Evolutionary conservation across 1,140 invertebrate species (phyloP), one percentile per base, ranked within the genome.

Genomic region (Plodia interpunctella): DNA sequence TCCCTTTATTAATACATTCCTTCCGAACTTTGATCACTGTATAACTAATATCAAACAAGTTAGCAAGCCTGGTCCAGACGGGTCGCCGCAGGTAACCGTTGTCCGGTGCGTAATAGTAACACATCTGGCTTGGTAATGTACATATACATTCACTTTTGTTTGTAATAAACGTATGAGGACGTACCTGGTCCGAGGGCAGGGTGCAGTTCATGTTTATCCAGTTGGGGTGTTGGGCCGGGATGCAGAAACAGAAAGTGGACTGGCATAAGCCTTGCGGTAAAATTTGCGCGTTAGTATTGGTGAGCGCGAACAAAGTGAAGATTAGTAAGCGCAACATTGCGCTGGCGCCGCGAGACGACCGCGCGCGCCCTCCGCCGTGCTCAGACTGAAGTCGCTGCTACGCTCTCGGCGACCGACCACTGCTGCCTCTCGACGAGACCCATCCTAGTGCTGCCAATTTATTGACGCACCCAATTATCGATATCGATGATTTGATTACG

Each of bases 191-290:
- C 38, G 83, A 73, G 50, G 89, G 80, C 67, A 93, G 91, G 63
- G 91, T 90, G 76, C 93, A 94, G 83, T 93, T 94, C 70, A 94
- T 89, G 66, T 86, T 91, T 65, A 91, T 90, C 92, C 93, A 93
- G 28, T 84, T 74, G 4, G 84, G 90, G 54, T 91, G 90, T 35
- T 87, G 85, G 30, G 87, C 91, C 30, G 90, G 80, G 38, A 88
- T 90, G 72, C 93, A 94, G 60, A 90, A 90, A 79, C 93, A 94
- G 70, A 89, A 92, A 38, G 88, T 76, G 68, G 91, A 85, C 18
- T 90, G 83, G 73, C 92, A 93, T 65, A 93, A 87, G 50, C 84
- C 87, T 19, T 79, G 72, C 52, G 71, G 53, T 13, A 73, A 74
- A 62, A 66, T 49, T 57, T 65, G 53, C 17, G 59, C 62, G 69